Evolutionary conservation across 2,888 invertebrate genomes (phyloP).

Genomic region (Emmelina monodactyla): DNA sequence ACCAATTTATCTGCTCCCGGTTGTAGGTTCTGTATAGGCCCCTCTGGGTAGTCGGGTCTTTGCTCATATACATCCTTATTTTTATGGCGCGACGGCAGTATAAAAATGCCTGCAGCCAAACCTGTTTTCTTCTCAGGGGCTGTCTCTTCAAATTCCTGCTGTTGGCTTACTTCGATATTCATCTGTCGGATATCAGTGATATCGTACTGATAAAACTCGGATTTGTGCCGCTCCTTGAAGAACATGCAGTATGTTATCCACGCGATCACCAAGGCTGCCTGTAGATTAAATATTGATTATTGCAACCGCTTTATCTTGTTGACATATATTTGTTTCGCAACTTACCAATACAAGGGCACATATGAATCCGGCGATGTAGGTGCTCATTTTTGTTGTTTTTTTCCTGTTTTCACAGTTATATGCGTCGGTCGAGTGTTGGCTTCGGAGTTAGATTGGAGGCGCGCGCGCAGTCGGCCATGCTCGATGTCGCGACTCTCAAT

Average conservation of each 20-base stretch:
- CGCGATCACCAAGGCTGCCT: constrained; percentile 38
- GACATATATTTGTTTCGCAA: constrained; percentile 11
- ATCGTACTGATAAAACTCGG: constrained; percentile 35
- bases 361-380: constrained; percentile 42
- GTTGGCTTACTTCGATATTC: constrained; percentile 27
- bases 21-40: constrained; percentile 28
- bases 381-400: constrained; percentile 32
- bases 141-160: constrained; percentile 21
- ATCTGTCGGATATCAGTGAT: constrained; percentile 36
- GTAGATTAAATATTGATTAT: constrained; percentile 17
- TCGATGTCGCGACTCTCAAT: constrained; percentile 37
- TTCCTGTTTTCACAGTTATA: constrained; percentile 16
- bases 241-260: constrained; percentile 59
- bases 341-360: constrained; percentile 48
- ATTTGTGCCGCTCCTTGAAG: constrained; percentile 42
- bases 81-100: constrained; percentile 38
- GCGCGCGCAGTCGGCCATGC: constrained; percentile 29
- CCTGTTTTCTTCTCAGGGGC: constrained; percentile 26
- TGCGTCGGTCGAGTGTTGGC: constrained; percentile 34
- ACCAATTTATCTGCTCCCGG: constrained; percentile 35
- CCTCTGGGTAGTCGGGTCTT: constrained; percentile 52
- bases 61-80: constrained; percentile 35
- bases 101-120: constrained; percentile 36
- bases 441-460: constrained; percentile 35
- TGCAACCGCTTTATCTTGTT: background rate